phyloP scores from a whole-genome alignment of 2,113 vertebrate genomes.

The Grammomys dolichurus region DNA sequence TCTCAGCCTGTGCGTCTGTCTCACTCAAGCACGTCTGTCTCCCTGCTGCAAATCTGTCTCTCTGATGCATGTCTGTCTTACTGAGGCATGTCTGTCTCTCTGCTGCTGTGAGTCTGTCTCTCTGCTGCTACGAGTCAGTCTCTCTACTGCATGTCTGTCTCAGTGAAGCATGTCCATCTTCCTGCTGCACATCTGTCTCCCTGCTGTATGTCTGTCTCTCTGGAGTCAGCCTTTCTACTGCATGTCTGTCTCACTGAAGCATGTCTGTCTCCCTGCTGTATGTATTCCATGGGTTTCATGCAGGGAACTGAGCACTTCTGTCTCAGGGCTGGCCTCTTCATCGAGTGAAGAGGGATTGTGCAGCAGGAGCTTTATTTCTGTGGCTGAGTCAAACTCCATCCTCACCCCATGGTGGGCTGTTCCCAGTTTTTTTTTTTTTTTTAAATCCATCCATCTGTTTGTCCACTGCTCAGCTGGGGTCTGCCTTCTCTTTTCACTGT shows the following conservation, averaged over 20 bases:
- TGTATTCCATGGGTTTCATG: not conserved
- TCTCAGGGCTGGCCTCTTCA: not conserved
- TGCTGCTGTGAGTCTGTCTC: too few species aligned
- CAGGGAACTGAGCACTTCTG: not conserved
- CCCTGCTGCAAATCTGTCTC: too few species aligned
- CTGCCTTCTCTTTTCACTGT: not conserved
- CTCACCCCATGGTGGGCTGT: not conserved
- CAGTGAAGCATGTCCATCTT: not conserved
- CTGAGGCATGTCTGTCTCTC: too few species aligned
- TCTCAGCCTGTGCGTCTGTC: too few species aligned
- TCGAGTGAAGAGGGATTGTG: too few species aligned
- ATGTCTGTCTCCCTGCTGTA: not conserved
- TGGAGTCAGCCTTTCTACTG: too few species aligned
- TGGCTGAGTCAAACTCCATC: not conserved
- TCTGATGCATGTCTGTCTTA: too few species aligned
- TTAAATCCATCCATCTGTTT: not conserved
- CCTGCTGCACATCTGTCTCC: not conserved
- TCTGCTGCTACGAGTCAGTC: too few species aligned
- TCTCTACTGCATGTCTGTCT: too few species aligned
- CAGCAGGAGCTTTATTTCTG: not conserved
- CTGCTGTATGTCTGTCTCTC: too few species aligned
- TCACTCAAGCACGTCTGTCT: too few species aligned
- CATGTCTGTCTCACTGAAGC: too few species aligned
- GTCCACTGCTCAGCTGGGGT: not conserved
- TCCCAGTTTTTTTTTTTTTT: not conserved